Evolutionary conservation across 2,797 vertebrate genomes (phyloP).

Genomic region (Acropternis orthonyx): DNA sequence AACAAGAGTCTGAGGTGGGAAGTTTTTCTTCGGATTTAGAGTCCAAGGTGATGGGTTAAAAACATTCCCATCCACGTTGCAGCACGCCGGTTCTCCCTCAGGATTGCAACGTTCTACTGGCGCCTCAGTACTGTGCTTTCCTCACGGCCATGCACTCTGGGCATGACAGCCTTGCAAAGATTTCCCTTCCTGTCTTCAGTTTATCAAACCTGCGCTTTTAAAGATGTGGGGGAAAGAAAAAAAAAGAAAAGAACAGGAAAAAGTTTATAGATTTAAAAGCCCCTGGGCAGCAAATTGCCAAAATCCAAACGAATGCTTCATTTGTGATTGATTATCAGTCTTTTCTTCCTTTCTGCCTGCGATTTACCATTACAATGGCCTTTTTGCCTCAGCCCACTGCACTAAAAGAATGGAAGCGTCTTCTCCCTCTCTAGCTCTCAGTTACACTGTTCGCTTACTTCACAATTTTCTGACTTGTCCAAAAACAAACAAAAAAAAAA

Average conservation of each 20-base stretch:
- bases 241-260: background rate
- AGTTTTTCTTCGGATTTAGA: background rate
- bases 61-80: background rate
- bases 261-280: slow-evolving; percentile 13
- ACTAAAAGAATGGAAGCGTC: slow-evolving; percentile 81
- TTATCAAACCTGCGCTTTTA: background rate
- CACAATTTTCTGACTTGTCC: slow-evolving; percentile 62
- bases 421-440: slow-evolving; percentile 46
- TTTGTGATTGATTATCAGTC: slow-evolving; percentile 80
- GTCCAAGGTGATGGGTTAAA: background rate
- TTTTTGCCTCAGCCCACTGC: slow-evolving; percentile 86
- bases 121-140: background rate
- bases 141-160: background rate
- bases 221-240: background rate
- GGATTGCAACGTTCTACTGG: background rate
- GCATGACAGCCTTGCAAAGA: background rate
- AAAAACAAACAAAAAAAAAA: background rate
- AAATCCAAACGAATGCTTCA: slow-evolving; percentile 60
- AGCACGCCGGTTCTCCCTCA: background rate
- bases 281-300: slow-evolving; percentile 41
- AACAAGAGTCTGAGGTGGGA: background rate
- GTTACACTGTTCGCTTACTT: slow-evolving; percentile 50
- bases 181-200: background rate
- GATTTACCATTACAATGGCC: slow-evolving; percentile 93
- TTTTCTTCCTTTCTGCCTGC: slow-evolving; percentile 77